Conservation (phyloP, 2,797 vertebrate species). For the Ataeniobius toweri region DNA sequence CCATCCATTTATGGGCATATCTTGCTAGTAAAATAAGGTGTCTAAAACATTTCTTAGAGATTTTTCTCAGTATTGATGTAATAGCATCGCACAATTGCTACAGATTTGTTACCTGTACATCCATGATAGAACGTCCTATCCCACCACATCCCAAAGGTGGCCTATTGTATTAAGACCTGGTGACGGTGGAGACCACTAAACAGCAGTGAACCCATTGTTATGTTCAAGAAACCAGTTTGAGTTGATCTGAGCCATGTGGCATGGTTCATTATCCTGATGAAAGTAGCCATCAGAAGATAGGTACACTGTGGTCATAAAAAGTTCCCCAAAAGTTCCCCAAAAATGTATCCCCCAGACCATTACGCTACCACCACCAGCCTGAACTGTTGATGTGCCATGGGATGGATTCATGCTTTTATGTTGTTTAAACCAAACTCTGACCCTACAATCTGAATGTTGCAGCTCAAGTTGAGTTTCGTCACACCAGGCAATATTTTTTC, state of each 20-base stretch:
- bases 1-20: background rate
- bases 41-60: background rate
- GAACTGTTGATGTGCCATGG: no score
- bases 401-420: background rate
- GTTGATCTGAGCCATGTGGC: background rate
- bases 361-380: no score
- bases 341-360: no score
- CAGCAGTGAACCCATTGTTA: background rate
- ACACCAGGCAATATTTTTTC: background rate
- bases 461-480: background rate
- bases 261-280: background rate
- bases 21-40: background rate
- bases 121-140: no score
- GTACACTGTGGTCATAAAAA: background rate
- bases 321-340: no score
- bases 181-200: background rate
- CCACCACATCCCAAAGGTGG: no score
- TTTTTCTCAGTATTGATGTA: background rate
- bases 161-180: background rate
- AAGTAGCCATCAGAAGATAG: background rate
- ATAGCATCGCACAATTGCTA: no score
- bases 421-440: background rate
- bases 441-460: background rate
- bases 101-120: background rate
- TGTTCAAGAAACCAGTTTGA: constrained; percentile 1